Evolutionary conservation across 1,140 invertebrate genomes (phyloP), one percentile per base, ranked within the genome.

Genomic region (Bathynomus jamesi): DNA sequence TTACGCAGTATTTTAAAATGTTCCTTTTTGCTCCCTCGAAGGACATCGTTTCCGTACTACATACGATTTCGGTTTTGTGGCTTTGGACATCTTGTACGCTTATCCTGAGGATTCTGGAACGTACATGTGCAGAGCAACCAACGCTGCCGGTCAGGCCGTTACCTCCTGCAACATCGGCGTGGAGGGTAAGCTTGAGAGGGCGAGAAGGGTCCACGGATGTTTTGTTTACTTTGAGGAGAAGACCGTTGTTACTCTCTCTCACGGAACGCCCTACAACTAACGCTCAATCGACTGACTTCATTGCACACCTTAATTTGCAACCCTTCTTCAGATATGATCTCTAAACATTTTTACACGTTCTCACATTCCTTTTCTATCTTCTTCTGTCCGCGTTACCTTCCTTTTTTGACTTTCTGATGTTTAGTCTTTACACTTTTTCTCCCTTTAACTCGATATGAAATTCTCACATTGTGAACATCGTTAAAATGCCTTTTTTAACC

Each of bases 91-190:
- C 67, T 78, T 85, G 24, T 85, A 85, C 78, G 84, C 83, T 0
- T 82, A 82, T 73, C 77, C 82, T 11, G 82, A 83, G 76, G 82
- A 83, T 75, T 78, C 78, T 69, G 84, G 84, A 46, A 82, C 79
- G 17, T 85, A 85, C 78, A 83, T 81, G 79, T 84, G 83, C 79
- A 82, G 81, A 72, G 82, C 81, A 8, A 79, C 73, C 62, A 83
- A 82, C 69, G 78, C 75, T 11, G 70, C 83, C 7, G 86, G 86
- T 32, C 83, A 86, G 79, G 86, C 84, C 78, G 89, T 94, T 40
- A 96, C 94, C 68, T 95, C 92, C 73, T 91, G 91, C 81, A 88
- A 89, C 70, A 90, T 96, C 65, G 87, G 87, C 80, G 90, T 95
- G 71, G 87, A 91, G 82, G 90, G 91, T 91, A 85, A 86, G 69